A percentile compares a stretch with the other conserved stretches of the same genome.
Evolutionary conservation across 1,140 invertebrate species (phyloP).

Genomic region (Leptoteleia sp.): DNA sequence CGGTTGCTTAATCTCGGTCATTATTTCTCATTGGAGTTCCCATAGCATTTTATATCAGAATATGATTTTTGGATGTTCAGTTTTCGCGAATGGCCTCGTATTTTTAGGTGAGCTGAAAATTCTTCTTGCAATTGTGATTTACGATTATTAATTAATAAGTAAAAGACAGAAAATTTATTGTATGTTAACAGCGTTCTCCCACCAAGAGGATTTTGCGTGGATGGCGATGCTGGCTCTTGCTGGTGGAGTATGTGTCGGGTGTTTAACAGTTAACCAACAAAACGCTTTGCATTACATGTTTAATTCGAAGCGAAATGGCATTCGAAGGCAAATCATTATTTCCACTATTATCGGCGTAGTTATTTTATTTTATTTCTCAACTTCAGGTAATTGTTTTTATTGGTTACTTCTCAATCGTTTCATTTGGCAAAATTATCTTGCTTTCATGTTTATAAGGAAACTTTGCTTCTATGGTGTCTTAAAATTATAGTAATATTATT

Average conservation of each 20-base stretch:
- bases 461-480: background rate
- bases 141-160: too few relatives aligned
- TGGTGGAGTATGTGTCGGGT: constrained; percentile 65
- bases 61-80: constrained; percentile 61
- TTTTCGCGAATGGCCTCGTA: constrained; percentile 61
- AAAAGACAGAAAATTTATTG: background rate
- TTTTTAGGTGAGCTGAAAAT: constrained; percentile 56
- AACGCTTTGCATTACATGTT: constrained; percentile 49
- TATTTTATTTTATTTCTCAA: constrained; percentile 29
- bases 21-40: constrained; percentile 63
- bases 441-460: background rate
- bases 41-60: constrained; percentile 50
- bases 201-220: constrained; percentile 37
- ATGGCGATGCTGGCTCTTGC: constrained; percentile 53
- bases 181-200: constrained; percentile 49
- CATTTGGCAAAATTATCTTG: background rate
- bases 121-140: too few relatives aligned
- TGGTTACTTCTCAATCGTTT: background rate
- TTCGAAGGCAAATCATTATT: constrained; percentile 35
- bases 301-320: constrained; percentile 7
- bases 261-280: constrained; percentile 56
- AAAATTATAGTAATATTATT: too few relatives aligned
- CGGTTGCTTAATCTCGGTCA: constrained; percentile 62
- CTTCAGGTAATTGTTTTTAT: constrained; percentile 24
- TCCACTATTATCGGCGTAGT: constrained; percentile 16